Percentiles rank a stretch among this genome's conserved stretches.
phyloP scores from a whole-genome alignment of 2,888 invertebrate species.

The Syrista parreyssii region DNA sequence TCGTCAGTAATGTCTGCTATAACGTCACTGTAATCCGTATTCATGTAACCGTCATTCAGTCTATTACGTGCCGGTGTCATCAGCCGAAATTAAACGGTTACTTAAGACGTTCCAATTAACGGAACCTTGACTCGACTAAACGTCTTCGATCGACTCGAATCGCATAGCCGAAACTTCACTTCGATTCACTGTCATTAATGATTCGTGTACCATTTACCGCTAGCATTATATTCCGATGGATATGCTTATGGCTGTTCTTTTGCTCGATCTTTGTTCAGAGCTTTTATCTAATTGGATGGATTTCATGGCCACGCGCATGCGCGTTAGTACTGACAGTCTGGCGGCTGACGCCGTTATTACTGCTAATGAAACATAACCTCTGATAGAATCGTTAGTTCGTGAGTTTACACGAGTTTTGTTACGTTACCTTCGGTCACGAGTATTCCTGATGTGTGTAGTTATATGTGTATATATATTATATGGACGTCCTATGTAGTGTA shows the following conservation, averaged over 20 bases:
- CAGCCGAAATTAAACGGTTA: not conserved
- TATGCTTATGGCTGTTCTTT: not conserved
- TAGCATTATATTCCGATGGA: not conserved
- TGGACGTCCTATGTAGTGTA: not conserved
- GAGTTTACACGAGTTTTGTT: not conserved
- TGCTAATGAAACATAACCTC: not conserved
- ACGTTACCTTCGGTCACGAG: not conserved
- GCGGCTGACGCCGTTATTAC: not conserved
- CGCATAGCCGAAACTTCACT: not conserved
- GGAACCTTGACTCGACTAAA: slow-evolving; percentile 2
- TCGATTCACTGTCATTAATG: not conserved
- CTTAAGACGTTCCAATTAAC: slow-evolving; percentile 4
- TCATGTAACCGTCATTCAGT: not conserved
- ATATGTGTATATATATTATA: too few relatives aligned
- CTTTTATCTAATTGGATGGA: not conserved
- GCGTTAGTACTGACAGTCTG: not conserved
- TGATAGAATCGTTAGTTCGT: not conserved
- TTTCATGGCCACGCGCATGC: not conserved
- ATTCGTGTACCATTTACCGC: not conserved
- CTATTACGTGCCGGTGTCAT: not conserved
- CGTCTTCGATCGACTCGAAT: not conserved
- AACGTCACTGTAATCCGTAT: not conserved
- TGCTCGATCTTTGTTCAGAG: not conserved
- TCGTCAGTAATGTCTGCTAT: not conserved
- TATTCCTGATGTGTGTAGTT: not conserved